Conservation (phyloP, 2,113 vertebrate species). For the Origma solitaria region DNA sequence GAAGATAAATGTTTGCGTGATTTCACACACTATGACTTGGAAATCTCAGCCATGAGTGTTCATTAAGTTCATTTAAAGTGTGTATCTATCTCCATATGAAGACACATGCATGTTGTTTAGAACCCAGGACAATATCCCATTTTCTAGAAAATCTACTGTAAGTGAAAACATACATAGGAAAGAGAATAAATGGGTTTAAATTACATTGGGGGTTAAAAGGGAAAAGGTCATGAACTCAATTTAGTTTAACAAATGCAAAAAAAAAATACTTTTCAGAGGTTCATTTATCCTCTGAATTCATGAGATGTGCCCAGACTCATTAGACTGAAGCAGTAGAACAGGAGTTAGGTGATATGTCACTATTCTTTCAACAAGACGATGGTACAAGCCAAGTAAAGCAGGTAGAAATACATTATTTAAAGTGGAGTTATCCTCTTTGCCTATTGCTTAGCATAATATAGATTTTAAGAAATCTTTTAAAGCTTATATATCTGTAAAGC, state of each 20-base stretch:
- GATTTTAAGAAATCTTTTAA: neutral
- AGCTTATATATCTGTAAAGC: neutral
- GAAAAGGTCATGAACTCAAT: neutral
- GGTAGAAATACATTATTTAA: constrained; percentile 8
- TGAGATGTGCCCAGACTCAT: neutral
- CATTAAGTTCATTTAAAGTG: neutral
- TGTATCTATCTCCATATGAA: neutral
- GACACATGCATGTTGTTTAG: neutral
- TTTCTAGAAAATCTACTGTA: neutral
- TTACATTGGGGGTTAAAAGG: neutral
- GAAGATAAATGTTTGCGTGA: neutral
- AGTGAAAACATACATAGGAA: neutral
- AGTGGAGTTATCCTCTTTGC: neutral
- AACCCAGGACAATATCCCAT: neutral
- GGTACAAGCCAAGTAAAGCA: neutral
- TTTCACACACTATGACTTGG: neutral
- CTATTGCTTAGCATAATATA: neutral
- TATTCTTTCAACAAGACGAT: neutral
- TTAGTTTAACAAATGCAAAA: constrained; percentile 15
- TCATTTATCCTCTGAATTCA: constrained; percentile 22
- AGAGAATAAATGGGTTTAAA: constrained; percentile 10
- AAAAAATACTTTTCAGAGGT: neutral
- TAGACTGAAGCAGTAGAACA: neutral
- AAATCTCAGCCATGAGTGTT: neutral
- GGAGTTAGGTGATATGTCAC: neutral